Evolutionary conservation across 2,888 invertebrate genomes (phyloP).

Genomic region (Plebejus anna): DNA sequence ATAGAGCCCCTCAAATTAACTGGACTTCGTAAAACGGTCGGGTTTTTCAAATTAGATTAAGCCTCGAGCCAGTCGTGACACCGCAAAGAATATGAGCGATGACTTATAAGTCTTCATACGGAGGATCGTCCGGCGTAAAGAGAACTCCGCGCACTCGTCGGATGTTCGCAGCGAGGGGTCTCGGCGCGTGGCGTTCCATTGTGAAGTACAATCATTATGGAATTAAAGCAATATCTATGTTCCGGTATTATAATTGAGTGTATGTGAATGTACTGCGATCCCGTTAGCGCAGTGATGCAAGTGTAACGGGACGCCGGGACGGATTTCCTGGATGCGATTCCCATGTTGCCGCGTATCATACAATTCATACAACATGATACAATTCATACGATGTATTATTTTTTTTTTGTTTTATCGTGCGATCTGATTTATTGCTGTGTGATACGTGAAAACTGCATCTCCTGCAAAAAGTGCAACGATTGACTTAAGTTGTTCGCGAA

Average conservation of each 20-base stretch:
- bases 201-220: slow-evolving; percentile 59
- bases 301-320: slow-evolving; percentile 50
- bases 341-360: slow-evolving; percentile 53
- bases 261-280: slow-evolving; percentile 47
- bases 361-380: slow-evolving; percentile 36
- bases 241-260: slow-evolving; percentile 62
- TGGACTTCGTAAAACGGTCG: slow-evolving; percentile 61
- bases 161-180: slow-evolving; percentile 31
- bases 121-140: slow-evolving; percentile 39
- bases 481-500: background rate
- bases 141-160: slow-evolving; percentile 41
- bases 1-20: slow-evolving; percentile 51
- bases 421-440: slow-evolving; percentile 7
- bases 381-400: slow-evolving; percentile 30
- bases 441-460: background rate
- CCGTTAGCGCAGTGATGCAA: slow-evolving; percentile 62
- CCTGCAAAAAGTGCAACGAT: background rate
- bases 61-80: slow-evolving; percentile 71
- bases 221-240: slow-evolving; percentile 69
- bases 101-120: slow-evolving; percentile 49
- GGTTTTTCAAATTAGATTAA: slow-evolving; percentile 73
- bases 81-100: slow-evolving; percentile 74
- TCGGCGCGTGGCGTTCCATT: slow-evolving; percentile 35
- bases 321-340: slow-evolving; percentile 71
- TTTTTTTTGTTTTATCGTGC: slow-evolving; percentile 28